Base-by-base conservation (phyloP, 1,140 invertebrate species). In the Laupala kohalensis region DNA sequence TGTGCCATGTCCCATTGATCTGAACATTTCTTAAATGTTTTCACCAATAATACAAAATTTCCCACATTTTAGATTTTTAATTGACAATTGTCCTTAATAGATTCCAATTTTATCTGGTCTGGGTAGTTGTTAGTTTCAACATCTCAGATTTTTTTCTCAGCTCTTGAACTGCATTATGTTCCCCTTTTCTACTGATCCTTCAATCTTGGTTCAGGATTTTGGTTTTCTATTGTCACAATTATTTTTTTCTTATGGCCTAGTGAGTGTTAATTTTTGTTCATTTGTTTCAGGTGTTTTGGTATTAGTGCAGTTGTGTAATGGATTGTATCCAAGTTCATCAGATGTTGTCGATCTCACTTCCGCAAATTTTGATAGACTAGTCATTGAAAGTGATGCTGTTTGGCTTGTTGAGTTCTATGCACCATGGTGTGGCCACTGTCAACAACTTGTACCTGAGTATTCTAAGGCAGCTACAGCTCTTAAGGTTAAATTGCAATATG, bases 321-420 rank as follows among this genome's bases (percentile, higher is more conserved):
- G 62, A 15, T 24, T 97, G 72, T 98, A 97, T 78, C 84, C 89
- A 13, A 85, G 89, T 2, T 85, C 84, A 26, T 92, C 92, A 72
- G 92, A 92, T 80, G 96, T 99, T 6, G 84, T 99, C 9, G 92
- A 97, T 75, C 83, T 99, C 25, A 97, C 90, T n/a, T 86, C 91
- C 6, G 83, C 83, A 26, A 98, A 97, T 84, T 99, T 99, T 80
- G 89, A 99, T 74, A 87, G 83, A 75, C 82, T 90, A 77, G 96
- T 99, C 9, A 83, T 90, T 69, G 86, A 94, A 74, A 88, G 92
- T 75, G 91, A 96, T 83, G 87, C 90, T 76, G 81, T 97, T 65
- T 97, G 94, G 94, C 82, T 97, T 67, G 91, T 97, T n/a, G 93
- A 96, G 79, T 97, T 96, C 80, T 97, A 86, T 82, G 95, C 95